A percentile compares a stretch with the other conserved stretches of the same genome.
These are phyloP conservation scores for Scarus forsteni DNA, from an alignment of 2,797 vertebrate genomes.

Conservation along the genomic window DNA sequence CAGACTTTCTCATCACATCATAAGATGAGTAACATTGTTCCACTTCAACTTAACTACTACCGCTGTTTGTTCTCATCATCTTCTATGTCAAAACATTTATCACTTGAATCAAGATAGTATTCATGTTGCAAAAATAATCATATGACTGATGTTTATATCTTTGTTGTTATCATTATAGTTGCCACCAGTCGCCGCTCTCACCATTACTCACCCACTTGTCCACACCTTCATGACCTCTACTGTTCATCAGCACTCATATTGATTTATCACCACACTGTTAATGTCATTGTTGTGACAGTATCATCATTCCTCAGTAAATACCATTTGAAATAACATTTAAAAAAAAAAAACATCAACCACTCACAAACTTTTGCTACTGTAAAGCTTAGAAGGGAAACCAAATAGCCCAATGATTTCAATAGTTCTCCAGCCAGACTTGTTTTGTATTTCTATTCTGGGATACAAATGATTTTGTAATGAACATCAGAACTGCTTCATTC, in stretches of 20 bases:
- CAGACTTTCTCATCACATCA: slow-evolving; percentile 58
- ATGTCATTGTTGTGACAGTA: no score
- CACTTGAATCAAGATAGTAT: slow-evolving; percentile 37
- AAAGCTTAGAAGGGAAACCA: no score
- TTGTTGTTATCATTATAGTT: slow-evolving; percentile 21
- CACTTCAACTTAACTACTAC: slow-evolving; percentile 36
- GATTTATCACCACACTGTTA: no score
- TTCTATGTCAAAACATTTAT: slow-evolving; percentile 20
- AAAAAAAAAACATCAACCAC: no score
- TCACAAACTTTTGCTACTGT: no score
- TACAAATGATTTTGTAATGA: no score
- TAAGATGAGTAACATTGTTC: slow-evolving; percentile 55
- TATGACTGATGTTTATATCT: slow-evolving; percentile 18
- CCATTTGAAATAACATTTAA: no score
- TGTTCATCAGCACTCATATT: not conserved
- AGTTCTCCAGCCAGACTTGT: no score
- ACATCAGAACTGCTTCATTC: no score
- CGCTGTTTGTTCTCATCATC: slow-evolving; percentile 41
- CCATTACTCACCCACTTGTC: slow-evolving; percentile 24
- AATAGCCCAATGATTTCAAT: no score
- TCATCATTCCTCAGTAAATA: no score
- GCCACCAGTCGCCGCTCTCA: slow-evolving; percentile 21
- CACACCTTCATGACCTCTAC: slow-evolving; percentile 20
- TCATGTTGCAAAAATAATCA: slow-evolving; percentile 34
- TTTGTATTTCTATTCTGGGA: no score